Conservation (phyloP, 37 sponge, comb jelly and placozoan genomes). For the Mnemiopsis leidyi region DNA sequence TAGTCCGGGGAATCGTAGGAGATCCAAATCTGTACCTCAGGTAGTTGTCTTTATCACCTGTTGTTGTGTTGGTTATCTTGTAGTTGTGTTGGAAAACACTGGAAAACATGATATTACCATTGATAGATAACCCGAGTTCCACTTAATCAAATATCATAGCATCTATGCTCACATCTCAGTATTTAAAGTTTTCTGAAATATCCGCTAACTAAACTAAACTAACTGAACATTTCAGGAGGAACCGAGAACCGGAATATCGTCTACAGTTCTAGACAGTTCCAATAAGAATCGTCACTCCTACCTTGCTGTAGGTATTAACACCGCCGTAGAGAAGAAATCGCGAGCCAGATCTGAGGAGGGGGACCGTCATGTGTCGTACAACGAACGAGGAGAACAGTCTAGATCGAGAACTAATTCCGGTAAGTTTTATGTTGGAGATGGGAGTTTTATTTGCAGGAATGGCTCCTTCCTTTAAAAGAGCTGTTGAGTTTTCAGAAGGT, state of each 20-base stretch:
- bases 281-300: not conserved
- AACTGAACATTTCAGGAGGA: slow-evolving; percentile 1
- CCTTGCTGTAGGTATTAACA: slow-evolving; percentile 49
- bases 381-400: not conserved
- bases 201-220: too few species aligned
- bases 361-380: slow-evolving; percentile 1
- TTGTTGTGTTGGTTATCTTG: too few species aligned
- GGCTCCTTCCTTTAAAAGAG: too few species aligned
- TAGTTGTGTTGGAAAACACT: too few species aligned
- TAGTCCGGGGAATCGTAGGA: not conserved
- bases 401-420: slow-evolving; percentile 22
- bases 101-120: too few species aligned
- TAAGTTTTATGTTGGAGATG: too few species aligned
- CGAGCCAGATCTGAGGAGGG: not conserved
- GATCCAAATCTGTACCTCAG: not conserved
- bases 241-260: not conserved
- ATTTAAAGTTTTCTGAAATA: too few species aligned
- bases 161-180: too few species aligned
- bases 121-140: not conserved
- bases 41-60: too few species aligned
- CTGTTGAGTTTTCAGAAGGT: too few species aligned
- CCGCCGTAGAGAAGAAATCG: not conserved
- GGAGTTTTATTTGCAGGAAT: too few species aligned
- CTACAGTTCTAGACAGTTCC: slow-evolving; percentile 34
- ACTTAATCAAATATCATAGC: too few species aligned